Conservation (phyloP, 2,113 vertebrate genomes). For the Eclectus roratus region DNA sequence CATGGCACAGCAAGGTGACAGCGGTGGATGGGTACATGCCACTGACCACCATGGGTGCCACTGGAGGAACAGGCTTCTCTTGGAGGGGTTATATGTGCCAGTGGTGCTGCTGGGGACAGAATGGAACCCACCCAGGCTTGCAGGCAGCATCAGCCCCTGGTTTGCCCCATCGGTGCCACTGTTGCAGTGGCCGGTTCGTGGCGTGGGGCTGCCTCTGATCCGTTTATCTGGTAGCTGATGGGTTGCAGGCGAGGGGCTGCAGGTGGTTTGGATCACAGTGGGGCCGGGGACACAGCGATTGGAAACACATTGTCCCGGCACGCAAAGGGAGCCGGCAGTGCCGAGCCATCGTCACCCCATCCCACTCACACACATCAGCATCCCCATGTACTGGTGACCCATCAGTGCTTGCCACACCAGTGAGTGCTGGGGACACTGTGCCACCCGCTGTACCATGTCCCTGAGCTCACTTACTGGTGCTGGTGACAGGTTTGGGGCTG, state of each 20-base stretch:
- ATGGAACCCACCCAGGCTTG: background rate
- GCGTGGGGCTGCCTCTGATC: background rate
- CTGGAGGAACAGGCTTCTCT: background rate
- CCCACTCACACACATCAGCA: background rate
- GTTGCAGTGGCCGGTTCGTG: background rate
- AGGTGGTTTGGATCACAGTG: background rate
- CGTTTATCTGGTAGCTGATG: background rate
- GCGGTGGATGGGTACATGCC: background rate
- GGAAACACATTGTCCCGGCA: background rate
- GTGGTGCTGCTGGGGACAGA: background rate
- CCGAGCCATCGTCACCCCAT: background rate
- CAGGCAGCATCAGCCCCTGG: background rate
- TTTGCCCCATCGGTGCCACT: fast-evolving
- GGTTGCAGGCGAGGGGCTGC: background rate
- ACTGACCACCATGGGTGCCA: no score
- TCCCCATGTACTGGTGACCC: background rate
- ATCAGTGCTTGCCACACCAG: background rate
- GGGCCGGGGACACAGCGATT: background rate
- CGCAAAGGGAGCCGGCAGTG: background rate
- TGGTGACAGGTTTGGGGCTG: background rate
- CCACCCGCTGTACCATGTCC: background rate
- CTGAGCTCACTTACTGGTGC: background rate
- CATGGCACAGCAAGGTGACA: background rate
- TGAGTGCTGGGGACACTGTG: background rate
- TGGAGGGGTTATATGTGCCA: background rate